A percentile compares a stretch with the other conserved stretches of the same genome.
phyloP scores from a whole-genome alignment of 2,888 invertebrate genomes.

The Coecobrya sp. region DNA sequence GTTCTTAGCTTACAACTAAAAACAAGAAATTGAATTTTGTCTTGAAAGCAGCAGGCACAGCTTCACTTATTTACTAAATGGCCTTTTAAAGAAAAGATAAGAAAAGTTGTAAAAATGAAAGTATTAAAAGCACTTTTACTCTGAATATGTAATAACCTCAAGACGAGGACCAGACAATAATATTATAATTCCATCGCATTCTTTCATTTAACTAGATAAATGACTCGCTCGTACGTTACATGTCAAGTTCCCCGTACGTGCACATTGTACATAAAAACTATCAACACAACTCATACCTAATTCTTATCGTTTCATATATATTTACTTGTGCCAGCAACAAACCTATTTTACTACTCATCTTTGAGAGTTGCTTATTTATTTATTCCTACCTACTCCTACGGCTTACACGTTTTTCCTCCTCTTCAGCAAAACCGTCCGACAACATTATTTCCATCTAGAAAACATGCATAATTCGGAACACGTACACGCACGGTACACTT shows the following conservation, averaged over 20 bases:
- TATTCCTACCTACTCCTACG: conserved; percentile 22
- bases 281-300: too few relatives aligned
- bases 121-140: conserved; percentile 22
- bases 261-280: too few relatives aligned
- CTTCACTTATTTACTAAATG: neutral
- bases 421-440: conserved; percentile 25
- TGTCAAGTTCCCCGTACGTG: neutral
- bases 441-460: conserved; percentile 46
- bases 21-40: neutral
- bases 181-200: conserved; percentile 15
- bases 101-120: conserved; percentile 11
- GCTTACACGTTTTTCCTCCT: conserved; percentile 28
- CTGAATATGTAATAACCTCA: neutral
- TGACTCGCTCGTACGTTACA: neutral
- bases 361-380: conserved; percentile 33
- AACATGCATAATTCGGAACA: conserved; percentile 78
- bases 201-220: conserved; percentile 11
- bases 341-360: conserved; percentile 18
- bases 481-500: conserved; percentile 64
- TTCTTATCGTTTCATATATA: too few relatives aligned
- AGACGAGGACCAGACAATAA: conserved; percentile 3
- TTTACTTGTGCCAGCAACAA: conserved; percentile 21
- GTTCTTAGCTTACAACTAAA: too few relatives aligned
- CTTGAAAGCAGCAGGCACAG: neutral
- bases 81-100: conserved; percentile 25